phyloP scores from a whole-genome alignment of 2,888 invertebrate genomes.

The Linhomoeus sp. region DNA sequence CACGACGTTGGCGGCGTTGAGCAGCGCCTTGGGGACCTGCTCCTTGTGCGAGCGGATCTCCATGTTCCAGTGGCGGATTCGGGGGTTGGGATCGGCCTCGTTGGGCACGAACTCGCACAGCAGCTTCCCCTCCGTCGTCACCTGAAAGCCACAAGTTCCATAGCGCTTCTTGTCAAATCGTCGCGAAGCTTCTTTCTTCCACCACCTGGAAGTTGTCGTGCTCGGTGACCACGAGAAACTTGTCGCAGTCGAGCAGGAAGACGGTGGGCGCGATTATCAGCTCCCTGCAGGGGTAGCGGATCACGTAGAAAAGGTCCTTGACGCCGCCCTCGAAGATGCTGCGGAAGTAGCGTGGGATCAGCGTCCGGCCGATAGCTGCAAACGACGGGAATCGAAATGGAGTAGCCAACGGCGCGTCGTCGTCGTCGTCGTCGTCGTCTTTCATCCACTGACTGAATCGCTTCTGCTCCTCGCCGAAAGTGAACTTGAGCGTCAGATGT shows the following conservation, averaged over 20 bases:
- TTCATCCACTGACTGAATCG: constrained; percentile 94
- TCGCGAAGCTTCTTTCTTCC: not conserved
- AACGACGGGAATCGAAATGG: constrained; percentile 22
- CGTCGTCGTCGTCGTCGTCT: too few species aligned
- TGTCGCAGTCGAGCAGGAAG: constrained; percentile 89
- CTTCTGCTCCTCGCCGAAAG: constrained; percentile 93
- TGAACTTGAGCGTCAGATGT: constrained; percentile 79
- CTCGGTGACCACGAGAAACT: constrained; percentile 93
- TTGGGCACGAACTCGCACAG: constrained; percentile 87
- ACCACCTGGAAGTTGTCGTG: constrained; percentile 52
- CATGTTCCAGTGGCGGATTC: constrained; percentile 97
- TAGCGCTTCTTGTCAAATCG: not conserved
- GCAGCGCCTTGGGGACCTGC: constrained; percentile 49
- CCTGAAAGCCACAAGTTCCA: constrained; percentile 42
- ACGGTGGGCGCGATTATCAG: constrained; percentile 4
- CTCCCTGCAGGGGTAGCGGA: constrained; percentile 46
- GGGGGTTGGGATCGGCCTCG: constrained; percentile 70
- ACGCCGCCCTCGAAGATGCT: constrained; percentile 96
- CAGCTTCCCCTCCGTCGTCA: constrained; percentile 89
- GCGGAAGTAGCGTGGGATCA: constrained; percentile 95
- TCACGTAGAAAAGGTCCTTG: constrained; percentile 85
- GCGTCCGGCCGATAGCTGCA: constrained; percentile 82
- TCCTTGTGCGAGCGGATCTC: constrained; percentile 82
- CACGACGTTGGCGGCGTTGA: not conserved
- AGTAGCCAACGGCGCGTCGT: constrained; percentile 23